phyloP scores from a whole-genome alignment of 2,113 vertebrate genomes.

The Lota lota region DNA sequence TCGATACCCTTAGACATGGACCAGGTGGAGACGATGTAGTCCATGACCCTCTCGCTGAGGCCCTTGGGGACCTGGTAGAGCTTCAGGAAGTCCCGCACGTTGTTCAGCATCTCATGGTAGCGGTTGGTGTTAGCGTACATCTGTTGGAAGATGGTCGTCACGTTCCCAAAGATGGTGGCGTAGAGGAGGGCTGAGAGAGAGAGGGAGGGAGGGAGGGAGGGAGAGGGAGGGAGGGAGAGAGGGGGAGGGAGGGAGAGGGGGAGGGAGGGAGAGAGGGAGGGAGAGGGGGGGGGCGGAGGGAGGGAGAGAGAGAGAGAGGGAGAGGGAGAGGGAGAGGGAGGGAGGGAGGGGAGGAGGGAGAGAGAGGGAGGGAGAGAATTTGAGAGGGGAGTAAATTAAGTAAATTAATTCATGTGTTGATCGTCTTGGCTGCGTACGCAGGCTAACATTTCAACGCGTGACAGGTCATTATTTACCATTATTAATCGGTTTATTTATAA shows the following conservation, averaged over 20 bases:
- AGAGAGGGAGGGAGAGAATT: background rate
- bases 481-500: too few relatives aligned
- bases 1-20: too few relatives aligned
- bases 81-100: slow-evolving; percentile 94
- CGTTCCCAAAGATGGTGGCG: slow-evolving; percentile 83
- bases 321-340: background rate
- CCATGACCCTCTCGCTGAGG: slow-evolving; percentile 97
- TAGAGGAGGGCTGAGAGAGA: background rate
- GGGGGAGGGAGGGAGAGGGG: background rate
- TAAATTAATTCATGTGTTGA: too few relatives aligned
- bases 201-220: background rate
- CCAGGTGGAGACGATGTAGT: slow-evolving; percentile 88
- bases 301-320: background rate
- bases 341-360: background rate
- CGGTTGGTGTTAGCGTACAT: slow-evolving; percentile 99
- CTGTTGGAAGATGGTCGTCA: slow-evolving; percentile 98
- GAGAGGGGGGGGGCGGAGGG: background rate
- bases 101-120: slow-evolving; percentile 57
- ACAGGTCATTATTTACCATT: too few relatives aligned
- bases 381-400: background rate
- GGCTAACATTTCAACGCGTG: too few relatives aligned
- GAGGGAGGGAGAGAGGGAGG: background rate
- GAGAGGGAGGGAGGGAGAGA: background rate
- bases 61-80: slow-evolving; percentile 98
- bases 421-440: too few relatives aligned